Percentiles rank a stretch among this genome's conserved stretches.
These are phyloP conservation scores for Tragelaphus scriptus DNA, from an alignment of 2,113 vertebrate genomes.

Conservation along the genomic window DNA sequence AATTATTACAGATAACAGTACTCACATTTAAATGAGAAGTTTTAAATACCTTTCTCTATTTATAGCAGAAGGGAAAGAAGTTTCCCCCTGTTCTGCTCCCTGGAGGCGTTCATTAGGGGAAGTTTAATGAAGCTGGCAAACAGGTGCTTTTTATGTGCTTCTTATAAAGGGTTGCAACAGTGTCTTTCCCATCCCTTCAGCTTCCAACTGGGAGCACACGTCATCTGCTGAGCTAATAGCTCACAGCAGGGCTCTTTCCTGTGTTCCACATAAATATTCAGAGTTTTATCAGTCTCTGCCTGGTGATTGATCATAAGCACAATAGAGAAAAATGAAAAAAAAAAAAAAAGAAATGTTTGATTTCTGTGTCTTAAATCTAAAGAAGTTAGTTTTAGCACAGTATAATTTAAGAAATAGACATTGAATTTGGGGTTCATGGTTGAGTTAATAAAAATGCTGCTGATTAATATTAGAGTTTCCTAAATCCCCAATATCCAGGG, in stretches of 20 bases:
- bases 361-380: slow-evolving; percentile 35
- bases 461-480: slow-evolving; percentile 2
- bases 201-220: slow-evolving; percentile 44
- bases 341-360: not conserved
- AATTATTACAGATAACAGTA: slow-evolving; percentile 65
- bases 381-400: not conserved
- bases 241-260: slow-evolving; percentile 27
- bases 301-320: not conserved
- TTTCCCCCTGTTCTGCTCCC: slow-evolving; percentile 50
- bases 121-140: slow-evolving; percentile 71
- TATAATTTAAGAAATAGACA: not conserved
- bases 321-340: not conserved
- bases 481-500: not conserved
- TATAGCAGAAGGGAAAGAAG: slow-evolving; percentile 53
- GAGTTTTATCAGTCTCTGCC: slow-evolving; percentile 11
- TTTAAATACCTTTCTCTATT: slow-evolving; percentile 72
- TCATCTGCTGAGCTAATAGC: slow-evolving; percentile 32
- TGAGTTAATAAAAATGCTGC: not conserved
- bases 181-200: not conserved
- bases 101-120: slow-evolving; percentile 61
- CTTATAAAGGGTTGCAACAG: not conserved
- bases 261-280: slow-evolving; percentile 35
- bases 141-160: slow-evolving; percentile 54
- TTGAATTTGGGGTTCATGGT: not conserved
- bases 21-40: slow-evolving; percentile 65